Evolutionary conservation across 2,888 invertebrate species (phyloP).

Genomic region (Cheilosia grossa): DNA sequence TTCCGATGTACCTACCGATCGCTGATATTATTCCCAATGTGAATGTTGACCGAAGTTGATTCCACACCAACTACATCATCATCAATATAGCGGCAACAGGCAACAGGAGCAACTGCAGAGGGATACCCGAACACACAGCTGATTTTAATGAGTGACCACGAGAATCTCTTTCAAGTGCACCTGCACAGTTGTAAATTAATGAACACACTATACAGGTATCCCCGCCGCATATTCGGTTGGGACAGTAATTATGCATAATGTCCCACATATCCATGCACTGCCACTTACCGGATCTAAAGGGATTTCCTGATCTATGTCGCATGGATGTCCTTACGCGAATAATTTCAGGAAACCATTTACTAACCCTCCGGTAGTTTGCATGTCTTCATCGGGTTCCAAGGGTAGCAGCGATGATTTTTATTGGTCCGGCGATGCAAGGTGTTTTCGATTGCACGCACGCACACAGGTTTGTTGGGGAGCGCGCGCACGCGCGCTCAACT

Average conservation of each 20-base stretch:
- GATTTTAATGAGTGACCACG: slow-evolving; percentile 73
- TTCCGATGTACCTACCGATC: slow-evolving; percentile 31
- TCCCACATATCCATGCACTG: slow-evolving; percentile 37
- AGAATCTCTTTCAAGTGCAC: slow-evolving; percentile 67
- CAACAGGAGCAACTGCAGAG: slow-evolving; percentile 35
- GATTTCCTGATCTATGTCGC: slow-evolving; percentile 44
- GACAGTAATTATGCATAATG: slow-evolving; percentile 60
- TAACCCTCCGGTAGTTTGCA: slow-evolving; percentile 45
- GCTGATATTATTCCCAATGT: slow-evolving; percentile 55
- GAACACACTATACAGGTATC: slow-evolving; percentile 36
- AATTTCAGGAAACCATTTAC: slow-evolving; percentile 62
- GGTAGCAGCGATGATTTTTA: slow-evolving; percentile 46
- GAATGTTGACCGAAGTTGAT: slow-evolving; percentile 52
- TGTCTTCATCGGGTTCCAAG: slow-evolving; percentile 30
- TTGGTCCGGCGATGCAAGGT: slow-evolving; percentile 68
- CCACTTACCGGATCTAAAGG: slow-evolving; percentile 21
- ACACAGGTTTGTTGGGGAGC: slow-evolving; percentile 24
- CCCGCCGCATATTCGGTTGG: background rate
- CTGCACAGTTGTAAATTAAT: slow-evolving; percentile 72
- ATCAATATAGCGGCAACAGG: slow-evolving; percentile 5
- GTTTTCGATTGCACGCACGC: slow-evolving; percentile 39
- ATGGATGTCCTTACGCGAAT: slow-evolving; percentile 41
- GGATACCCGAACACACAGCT: slow-evolving; percentile 59
- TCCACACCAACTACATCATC: slow-evolving; percentile 54
- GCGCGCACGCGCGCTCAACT: slow-evolving; percentile 60